Conservation (phyloP, 2,888 invertebrate species). For the Sarcophaga subvicina region DNA sequence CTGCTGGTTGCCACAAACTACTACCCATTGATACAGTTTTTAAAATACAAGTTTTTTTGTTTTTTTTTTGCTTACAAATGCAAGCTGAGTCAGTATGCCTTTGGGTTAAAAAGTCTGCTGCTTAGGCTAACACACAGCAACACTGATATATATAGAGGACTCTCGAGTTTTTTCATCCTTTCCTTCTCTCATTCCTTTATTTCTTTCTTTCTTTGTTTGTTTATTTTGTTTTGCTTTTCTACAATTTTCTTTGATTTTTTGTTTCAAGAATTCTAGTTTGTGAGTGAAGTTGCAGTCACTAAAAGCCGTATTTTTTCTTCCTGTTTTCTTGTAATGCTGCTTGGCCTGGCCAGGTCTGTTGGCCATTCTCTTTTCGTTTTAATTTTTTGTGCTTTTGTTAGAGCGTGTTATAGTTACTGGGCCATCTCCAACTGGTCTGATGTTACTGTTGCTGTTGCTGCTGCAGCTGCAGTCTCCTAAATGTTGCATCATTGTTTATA, state of each 20-base stretch:
- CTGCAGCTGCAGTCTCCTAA: slow-evolving; percentile 23
- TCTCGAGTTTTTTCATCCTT: not conserved
- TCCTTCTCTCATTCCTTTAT: not conserved
- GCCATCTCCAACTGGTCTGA: slow-evolving; percentile 46
- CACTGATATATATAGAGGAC: not conserved
- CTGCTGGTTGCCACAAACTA: slow-evolving; percentile 8
- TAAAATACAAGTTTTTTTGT: slow-evolving; percentile 45
- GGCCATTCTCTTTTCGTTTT: slow-evolving; percentile 51
- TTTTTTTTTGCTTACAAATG: not conserved
- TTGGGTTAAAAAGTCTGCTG: slow-evolving; percentile 58
- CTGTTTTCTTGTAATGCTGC: slow-evolving; percentile 18
- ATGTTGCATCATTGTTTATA: slow-evolving; percentile 67
- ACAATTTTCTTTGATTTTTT: slow-evolving; percentile 8
- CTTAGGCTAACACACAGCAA: not conserved
- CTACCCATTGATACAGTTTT: slow-evolving; percentile 52
- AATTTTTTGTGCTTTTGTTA: not conserved
- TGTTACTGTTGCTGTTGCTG: slow-evolving; percentile 10
- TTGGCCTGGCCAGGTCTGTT: slow-evolving; percentile 10
- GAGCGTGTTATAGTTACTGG: slow-evolving; percentile 64
- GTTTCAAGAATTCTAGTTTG: slow-evolving; percentile 51
- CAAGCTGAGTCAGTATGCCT: slow-evolving; percentile 51
- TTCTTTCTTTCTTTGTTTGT: slow-evolving; percentile 2
- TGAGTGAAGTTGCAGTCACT: slow-evolving; percentile 44
- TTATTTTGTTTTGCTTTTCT: not conserved
- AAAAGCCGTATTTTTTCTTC: slow-evolving; percentile 41